Base-by-base conservation (phyloP, 2,113 vertebrate species). In the Paracanthobrama guichenoti region DNA sequence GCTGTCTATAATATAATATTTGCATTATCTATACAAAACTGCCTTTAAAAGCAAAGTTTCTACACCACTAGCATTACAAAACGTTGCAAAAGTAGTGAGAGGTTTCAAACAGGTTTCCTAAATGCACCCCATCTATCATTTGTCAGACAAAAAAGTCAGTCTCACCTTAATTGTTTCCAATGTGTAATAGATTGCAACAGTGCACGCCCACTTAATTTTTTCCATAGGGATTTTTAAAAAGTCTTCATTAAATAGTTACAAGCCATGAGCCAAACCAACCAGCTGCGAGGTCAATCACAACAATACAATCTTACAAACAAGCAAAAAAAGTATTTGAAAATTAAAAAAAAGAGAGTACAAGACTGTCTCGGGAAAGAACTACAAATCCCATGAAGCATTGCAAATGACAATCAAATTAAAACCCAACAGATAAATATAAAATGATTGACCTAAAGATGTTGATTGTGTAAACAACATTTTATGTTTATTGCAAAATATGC, bases 1-100 rank as follows among this genome's bases (percentile, higher is more conserved):
- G 20, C 66, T 46, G 69, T 42, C 69, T 72, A 13, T 44, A 44
- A 71, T 42, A 39, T 18, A 71, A 71, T 44, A 71, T 71, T n/a
- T 0, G 39, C 39, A 44, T 20, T 71, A 71, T 71, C 39, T 44
- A 42, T 44, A 44, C 22, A n/a, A 72, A 72, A 24, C 11, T 3
- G 39, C 18, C 22, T 44, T 72, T 44, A 44, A 44, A 62, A 72
- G 39, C n/a, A 4, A 42, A 0, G 31, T 67, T 67, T 22, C 31
- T 67, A 39, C 18, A 9, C 31, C 31, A 67, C 18, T 67, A 39
- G 16, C 31, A 67, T 39, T 35, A 31, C 31, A 39, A 67, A 67
- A 39, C 10, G 2, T 39, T 67, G 64, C 28, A 39, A 10, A 69
- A 69, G 39, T 22, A 69, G 16, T 69, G 35, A 39, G 31, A 4